Conservation (phyloP, 2,113 vertebrate species). For the Recurvirostra avosetta region DNA sequence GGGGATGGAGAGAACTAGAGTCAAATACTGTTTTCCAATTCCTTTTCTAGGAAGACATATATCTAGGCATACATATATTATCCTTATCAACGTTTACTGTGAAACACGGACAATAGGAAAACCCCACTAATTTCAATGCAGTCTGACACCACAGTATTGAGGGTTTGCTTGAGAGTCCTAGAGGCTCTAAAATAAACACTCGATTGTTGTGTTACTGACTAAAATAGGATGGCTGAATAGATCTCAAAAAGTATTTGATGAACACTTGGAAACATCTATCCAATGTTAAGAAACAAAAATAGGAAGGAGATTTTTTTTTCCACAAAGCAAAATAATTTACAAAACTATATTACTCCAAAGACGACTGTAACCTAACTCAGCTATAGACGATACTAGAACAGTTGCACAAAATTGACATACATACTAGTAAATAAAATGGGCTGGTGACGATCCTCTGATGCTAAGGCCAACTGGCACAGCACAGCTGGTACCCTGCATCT, state of each 20-base stretch:
- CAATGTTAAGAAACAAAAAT: background rate
- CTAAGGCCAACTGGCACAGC: background rate
- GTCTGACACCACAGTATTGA: background rate
- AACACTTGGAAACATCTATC: background rate
- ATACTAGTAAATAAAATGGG: background rate
- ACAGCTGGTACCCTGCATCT: background rate
- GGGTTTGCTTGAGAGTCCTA: background rate
- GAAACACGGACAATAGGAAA: background rate
- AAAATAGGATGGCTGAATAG: background rate
- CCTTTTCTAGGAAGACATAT: background rate
- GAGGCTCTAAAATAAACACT: background rate
- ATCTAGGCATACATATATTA: background rate
- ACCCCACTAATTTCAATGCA: background rate
- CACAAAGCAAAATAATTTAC: background rate
- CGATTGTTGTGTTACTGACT: background rate
- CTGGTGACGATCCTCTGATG: background rate
- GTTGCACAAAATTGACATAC: background rate
- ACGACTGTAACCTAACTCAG: background rate
- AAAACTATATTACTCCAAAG: background rate
- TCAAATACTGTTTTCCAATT: background rate
- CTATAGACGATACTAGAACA: background rate
- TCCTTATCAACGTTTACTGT: background rate
- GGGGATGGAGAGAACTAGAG: background rate
- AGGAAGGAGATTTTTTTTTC: background rate
- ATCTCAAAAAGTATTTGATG: background rate